phyloP scores from a whole-genome alignment of 2,888 invertebrate species.

The Bimastos eiseni region DNA sequence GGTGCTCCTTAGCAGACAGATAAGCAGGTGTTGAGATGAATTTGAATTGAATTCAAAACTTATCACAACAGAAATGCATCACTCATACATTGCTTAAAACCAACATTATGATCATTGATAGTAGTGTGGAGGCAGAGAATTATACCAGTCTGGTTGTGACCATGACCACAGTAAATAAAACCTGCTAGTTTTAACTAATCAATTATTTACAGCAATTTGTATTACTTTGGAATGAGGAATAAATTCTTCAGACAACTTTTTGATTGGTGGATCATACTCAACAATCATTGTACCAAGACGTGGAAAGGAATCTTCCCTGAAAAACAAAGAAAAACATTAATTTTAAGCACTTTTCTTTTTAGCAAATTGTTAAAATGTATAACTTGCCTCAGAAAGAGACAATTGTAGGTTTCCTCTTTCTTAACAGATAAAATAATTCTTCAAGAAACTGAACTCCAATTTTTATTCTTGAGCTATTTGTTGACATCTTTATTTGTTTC shows the following conservation, averaged over 20 bases:
- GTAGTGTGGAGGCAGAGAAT: too few relatives aligned
- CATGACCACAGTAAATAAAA: too few relatives aligned
- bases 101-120: too few relatives aligned
- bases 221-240: constrained; percentile 81
- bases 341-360: background rate
- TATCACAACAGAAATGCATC: too few relatives aligned
- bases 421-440: background rate
- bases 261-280: constrained; percentile 92
- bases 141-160: too few relatives aligned
- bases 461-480: background rate
- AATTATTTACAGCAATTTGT: too few relatives aligned
- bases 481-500: background rate
- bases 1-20: too few relatives aligned
- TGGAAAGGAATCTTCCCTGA: constrained; percentile 73
- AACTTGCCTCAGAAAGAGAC: background rate
- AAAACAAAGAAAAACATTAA: background rate
- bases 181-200: too few relatives aligned
- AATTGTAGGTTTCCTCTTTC: background rate
- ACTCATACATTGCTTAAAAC: too few relatives aligned
- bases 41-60: too few relatives aligned
- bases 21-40: too few relatives aligned
- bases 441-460: background rate
- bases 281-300: constrained; percentile 94
- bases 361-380: background rate
- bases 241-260: constrained; percentile 94